These are phyloP conservation scores for Ornithoptera alexandrae DNA, from an alignment of 2,888 invertebrate genomes.

Conservation along the genomic window DNA sequence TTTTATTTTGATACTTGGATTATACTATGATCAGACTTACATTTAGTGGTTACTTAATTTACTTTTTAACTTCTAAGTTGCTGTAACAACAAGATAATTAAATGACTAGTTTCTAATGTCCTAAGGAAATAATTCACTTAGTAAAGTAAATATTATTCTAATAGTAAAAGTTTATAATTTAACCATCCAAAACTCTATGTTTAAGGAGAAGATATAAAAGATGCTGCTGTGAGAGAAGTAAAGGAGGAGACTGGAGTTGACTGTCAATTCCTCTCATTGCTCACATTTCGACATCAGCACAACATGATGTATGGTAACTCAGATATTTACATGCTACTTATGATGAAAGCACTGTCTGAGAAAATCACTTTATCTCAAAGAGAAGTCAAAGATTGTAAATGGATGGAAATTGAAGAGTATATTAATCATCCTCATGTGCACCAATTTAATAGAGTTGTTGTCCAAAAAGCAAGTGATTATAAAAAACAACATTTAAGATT, in stretches of 20 bases:
- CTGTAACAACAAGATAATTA: no score
- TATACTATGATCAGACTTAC: no score
- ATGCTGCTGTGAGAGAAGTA: slow-evolving; percentile 92
- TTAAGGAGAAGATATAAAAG: slow-evolving; percentile 88
- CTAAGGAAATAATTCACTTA: no score
- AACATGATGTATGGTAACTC: slow-evolving; percentile 89
- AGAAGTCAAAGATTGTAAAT: slow-evolving; percentile 88
- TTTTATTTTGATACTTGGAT: no score
- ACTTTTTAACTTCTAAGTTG: no score
- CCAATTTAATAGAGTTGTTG: slow-evolving; percentile 84
- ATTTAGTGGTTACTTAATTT: no score
- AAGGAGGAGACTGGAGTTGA: slow-evolving; percentile 93
- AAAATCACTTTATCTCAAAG: slow-evolving; percentile 84
- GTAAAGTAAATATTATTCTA: no score
- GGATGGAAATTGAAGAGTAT: slow-evolving; percentile 91
- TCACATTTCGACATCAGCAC: slow-evolving; percentile 89
- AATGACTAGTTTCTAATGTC: no score
- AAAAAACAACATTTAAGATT: slow-evolving; percentile 81
- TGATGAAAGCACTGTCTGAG: slow-evolving; percentile 82
- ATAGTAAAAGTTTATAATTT: no score
- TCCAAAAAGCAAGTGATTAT: slow-evolving; percentile 83
- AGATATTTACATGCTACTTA: slow-evolving; percentile 91
- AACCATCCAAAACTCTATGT: not conserved
- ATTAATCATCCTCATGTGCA: slow-evolving; percentile 85
- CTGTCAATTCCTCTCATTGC: slow-evolving; percentile 86